Evolutionary conservation across 2,888 invertebrate genomes (phyloP).

Genomic region (Chouioia cunea): DNA sequence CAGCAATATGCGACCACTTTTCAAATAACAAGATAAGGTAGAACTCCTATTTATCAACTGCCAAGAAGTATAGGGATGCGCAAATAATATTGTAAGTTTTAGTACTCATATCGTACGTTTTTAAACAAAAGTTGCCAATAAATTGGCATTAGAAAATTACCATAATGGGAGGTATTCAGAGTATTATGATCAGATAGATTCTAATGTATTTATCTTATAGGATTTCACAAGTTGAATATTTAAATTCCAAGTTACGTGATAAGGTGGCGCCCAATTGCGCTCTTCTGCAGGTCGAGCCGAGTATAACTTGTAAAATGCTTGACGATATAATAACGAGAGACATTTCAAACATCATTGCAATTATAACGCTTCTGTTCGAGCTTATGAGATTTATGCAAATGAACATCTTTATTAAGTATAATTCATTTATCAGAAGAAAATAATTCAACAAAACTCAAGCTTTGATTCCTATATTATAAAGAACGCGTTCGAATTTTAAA

Average conservation of each 20-base stretch:
- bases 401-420: background rate
- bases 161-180: constrained; percentile 10
- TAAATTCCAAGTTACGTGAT: constrained; percentile 5
- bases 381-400: background rate
- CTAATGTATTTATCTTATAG: constrained; percentile 31
- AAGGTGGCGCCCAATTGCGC: constrained; percentile 14
- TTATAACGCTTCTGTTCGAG: background rate
- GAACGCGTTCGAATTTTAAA: background rate
- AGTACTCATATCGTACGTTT: constrained; percentile 17
- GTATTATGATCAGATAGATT: constrained; percentile 12
- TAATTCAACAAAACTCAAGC: constrained; percentile 30
- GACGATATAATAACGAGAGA: background rate
- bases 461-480: constrained; percentile 12
- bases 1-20: constrained; percentile 24
- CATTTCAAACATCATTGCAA: constrained; percentile 1
- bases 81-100: background rate
- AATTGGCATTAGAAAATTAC: background rate
- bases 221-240: constrained; percentile 8
- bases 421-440: background rate
- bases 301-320: constrained; percentile 10
- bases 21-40: constrained; percentile 25
- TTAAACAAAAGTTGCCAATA: background rate
- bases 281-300: constrained; percentile 20
- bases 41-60: constrained; percentile 19
- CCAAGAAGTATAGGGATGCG: background rate